Conservation (phyloP, 1,140 invertebrate species). For the Megalopta genalis region DNA sequence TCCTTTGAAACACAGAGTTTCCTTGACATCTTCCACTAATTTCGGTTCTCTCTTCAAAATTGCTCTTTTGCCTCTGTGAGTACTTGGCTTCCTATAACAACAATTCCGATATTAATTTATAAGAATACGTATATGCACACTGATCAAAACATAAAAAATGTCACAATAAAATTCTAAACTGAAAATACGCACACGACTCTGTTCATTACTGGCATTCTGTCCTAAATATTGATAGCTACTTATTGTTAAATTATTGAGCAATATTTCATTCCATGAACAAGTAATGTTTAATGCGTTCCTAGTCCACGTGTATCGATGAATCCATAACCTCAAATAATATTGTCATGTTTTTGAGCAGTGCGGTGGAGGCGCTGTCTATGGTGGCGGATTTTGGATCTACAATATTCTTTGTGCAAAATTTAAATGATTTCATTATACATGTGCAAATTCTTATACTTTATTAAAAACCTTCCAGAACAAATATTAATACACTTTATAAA, state of each 20-base stretch:
- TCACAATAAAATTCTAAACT: neutral
- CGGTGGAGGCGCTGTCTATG: too few species aligned
- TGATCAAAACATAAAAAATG: neutral
- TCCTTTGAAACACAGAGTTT: constrained; percentile 91
- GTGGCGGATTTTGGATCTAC: too few species aligned
- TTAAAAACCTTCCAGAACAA: too few species aligned
- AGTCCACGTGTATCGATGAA: neutral
- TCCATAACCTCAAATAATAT: too few species aligned
- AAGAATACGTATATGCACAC: neutral
- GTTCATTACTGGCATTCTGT: constrained; percentile 74
- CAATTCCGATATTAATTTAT: neutral
- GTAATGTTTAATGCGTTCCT: neutral
- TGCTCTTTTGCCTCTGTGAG: constrained; percentile 92
- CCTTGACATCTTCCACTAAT: constrained; percentile 93
- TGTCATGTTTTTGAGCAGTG: too few species aligned
- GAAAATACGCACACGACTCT: constrained; percentile 77
- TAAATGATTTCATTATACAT: too few species aligned
- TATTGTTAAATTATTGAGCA: neutral
- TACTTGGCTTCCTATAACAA: constrained; percentile 90
- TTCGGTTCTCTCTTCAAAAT: constrained; percentile 91
- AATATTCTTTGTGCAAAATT: too few species aligned
- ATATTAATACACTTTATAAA: too few species aligned
- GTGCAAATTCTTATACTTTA: too few species aligned
- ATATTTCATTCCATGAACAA: neutral
- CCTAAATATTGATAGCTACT: neutral